Evolutionary conservation across 2,888 invertebrate species (phyloP), one percentile per base, ranked within the genome.

Genomic region (Cordilura impudica): DNA sequence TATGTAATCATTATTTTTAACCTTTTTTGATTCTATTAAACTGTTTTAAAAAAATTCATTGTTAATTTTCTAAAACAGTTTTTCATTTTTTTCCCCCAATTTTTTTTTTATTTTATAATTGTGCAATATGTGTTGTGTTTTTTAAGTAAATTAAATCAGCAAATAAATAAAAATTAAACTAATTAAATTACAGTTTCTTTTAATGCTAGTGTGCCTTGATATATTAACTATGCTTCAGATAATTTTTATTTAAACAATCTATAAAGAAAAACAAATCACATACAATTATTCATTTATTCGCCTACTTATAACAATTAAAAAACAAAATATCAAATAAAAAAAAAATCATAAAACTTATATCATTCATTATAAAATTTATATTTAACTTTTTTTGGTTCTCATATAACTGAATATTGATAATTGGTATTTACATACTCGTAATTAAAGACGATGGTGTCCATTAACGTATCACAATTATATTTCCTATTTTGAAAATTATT

Each of bases 191-290:
- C 61, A 74, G 45, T 56, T 84, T 79, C 65, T 75, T 79, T 79
- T 86, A 83, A 84, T 85, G 87, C 85, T 87, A 87, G 87, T 87
- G 87, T 87, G 87, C 87, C 87, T 87, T 87, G 86, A 86, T 81
- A 63, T 81, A 78, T 76, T 75, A 79, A 86, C 86, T 83, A 86
- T 83, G 85, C 84, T 54, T 58, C 69, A 74, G 61, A 78, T 47
- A 78, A 74, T 10, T 56, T 56, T 75, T 69, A 12, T 39, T n/a
- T 4, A n/a, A 75, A 77, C 72, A 23, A 76, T 70, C 58, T 84
- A 80, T 63, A 60, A 18, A 19, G 56, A 21, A 66, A 58, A 51
- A 19, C 19, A 53, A 61, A 31, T 49, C 18, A 53, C 19, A 43
- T 31, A 65, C 61, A 43, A 56, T 21, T 31, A 60, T 45, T 39